phyloP scores from a whole-genome alignment of 2,888 invertebrate genomes.

The Ormyrus rosae region DNA sequence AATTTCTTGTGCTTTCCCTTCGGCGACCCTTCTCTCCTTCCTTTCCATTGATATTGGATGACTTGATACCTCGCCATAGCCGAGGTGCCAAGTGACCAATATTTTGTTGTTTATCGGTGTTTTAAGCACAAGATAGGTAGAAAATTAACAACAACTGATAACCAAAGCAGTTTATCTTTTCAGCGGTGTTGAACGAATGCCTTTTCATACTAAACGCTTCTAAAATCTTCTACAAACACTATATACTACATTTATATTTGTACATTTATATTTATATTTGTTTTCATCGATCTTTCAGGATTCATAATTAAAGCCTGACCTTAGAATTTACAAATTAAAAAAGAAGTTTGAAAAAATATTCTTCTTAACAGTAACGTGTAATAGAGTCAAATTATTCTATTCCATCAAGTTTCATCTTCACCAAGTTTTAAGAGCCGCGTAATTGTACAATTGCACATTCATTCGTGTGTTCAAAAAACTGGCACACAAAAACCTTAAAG shows the following conservation, averaged over 20 bases:
- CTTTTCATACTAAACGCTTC: neutral
- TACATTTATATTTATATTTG: constrained; percentile 5
- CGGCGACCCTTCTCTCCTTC: neutral
- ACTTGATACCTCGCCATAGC: too few species aligned
- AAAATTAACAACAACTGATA: too few species aligned
- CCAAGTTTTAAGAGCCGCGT: constrained; percentile 32
- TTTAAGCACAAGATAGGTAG: too few species aligned
- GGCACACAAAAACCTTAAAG: constrained; percentile 1
- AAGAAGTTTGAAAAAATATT: too few species aligned
- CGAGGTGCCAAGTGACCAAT: too few species aligned
- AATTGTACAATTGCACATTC: constrained; percentile 40
- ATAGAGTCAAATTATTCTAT: constrained; percentile 38
- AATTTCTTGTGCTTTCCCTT: neutral
- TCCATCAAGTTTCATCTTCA: constrained; percentile 32
- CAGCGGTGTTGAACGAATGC: constrained; percentile 6
- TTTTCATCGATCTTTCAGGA: too few species aligned
- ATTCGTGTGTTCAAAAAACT: neutral
- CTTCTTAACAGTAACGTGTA: neutral
- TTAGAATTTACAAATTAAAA: too few species aligned
- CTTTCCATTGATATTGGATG: neutral
- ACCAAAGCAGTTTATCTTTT: neutral
- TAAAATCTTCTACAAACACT: constrained; percentile 7
- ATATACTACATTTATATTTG: constrained; percentile 10
- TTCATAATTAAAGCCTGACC: too few species aligned
- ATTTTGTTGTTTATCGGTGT: too few species aligned